Evolutionary conservation across 2,113 vertebrate species (phyloP).

Genomic region (human): DNA sequence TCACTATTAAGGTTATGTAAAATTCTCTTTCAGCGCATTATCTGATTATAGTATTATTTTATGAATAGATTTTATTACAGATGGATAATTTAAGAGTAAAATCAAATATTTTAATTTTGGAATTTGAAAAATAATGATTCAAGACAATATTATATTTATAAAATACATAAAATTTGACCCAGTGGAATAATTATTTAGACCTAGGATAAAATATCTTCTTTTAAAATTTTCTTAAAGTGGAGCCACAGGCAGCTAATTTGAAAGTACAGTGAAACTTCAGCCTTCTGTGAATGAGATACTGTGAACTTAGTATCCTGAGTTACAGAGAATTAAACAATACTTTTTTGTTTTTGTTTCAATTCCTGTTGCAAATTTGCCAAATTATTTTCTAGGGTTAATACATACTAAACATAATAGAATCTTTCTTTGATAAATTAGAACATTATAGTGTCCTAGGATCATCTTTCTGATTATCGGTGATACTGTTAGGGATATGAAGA

Average conservation of each 20-base stretch:
- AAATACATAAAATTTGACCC: not conserved
- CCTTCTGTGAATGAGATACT: not conserved
- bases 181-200: not conserved
- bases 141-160: conserved; percentile 14
- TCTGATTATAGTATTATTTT: conserved; percentile 5
- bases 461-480: not conserved
- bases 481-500: not conserved
- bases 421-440: not conserved
- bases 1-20: not conserved
- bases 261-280: not conserved
- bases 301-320: not conserved
- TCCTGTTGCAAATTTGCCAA: not conserved
- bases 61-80: conserved; percentile 35
- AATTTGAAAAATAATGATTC: conserved; percentile 18
- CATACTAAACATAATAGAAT: not conserved
- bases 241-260: not conserved
- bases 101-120: not conserved
- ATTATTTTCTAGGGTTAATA: conserved; percentile 2
- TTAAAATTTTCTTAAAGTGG: not conserved
- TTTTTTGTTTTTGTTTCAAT: conserved; percentile 17
- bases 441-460: not conserved
- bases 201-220: not conserved
- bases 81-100: conserved; percentile 13
- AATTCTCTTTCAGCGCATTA: not conserved
- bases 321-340: not conserved